phyloP scores from a whole-genome alignment of 2,888 invertebrate species.

The Drosophila neoperkinsi region DNA sequence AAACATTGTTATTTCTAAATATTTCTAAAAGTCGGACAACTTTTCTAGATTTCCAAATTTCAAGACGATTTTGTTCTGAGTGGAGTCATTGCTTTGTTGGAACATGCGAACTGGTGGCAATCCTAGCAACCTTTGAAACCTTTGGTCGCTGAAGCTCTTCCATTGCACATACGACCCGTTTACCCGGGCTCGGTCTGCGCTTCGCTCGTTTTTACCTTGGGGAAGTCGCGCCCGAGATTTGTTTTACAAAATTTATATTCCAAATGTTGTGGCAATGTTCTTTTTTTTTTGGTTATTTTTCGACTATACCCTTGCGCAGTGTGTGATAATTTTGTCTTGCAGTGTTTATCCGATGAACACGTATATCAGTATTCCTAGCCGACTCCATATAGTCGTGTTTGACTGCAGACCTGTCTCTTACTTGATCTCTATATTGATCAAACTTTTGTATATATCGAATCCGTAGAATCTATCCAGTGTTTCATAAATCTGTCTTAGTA shows the following conservation, averaged over 20 bases:
- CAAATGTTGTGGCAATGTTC: constrained; percentile 48
- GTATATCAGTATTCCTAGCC: not conserved
- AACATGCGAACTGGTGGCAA: not conserved
- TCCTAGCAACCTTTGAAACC: not conserved
- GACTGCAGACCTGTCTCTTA: not conserved
- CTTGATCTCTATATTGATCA: not conserved
- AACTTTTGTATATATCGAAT: not conserved
- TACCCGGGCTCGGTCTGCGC: not conserved
- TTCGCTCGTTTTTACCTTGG: constrained; percentile 41
- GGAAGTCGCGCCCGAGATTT: constrained; percentile 61
- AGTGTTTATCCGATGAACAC: not conserved
- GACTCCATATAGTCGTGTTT: not conserved
- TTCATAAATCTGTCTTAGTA: not conserved
- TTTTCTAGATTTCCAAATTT: not conserved
- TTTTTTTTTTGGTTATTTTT: constrained; percentile 13
- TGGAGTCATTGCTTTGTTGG: not conserved
- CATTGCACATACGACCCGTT: not conserved
- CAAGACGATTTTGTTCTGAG: not conserved
- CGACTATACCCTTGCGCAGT: not conserved
- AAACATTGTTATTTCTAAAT: not conserved
- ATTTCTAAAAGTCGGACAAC: not conserved
- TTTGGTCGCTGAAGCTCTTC: not conserved
- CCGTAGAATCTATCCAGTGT: not conserved
- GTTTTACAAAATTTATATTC: constrained; percentile 66
- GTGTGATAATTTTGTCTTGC: not conserved